Base-by-base conservation (phyloP, 2,797 vertebrate genomes). In the Hippopotamyrus pictus region DNA sequence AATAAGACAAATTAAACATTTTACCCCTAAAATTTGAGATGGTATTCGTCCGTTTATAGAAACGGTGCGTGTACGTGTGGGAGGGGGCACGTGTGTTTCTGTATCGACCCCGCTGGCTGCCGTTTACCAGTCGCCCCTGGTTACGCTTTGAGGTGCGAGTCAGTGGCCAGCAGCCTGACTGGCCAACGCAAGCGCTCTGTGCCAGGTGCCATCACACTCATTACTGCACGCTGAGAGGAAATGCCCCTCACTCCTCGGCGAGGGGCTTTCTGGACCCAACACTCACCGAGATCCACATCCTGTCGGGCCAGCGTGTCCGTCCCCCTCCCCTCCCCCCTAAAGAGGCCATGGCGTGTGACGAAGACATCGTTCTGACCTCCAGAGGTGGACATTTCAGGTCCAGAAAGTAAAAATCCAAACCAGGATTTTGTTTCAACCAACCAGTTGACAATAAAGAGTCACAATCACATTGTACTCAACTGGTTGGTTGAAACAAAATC, bases 201-300 rank as follows among this genome's bases (percentile, higher is more conserved):
- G 87, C 59, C 86, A 73, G 85, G 86, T 57, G 89, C 84, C 54
- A 91, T 92, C 91, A 89, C 92, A 91, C 91, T 94, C 90, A 91
- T 93, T 92, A 93, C 89, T 89, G 88, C 88, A 50, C 59, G 48
- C 89, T 59, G 62, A 17, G 19, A 88, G 87, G 87, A 91, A 90
- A 89, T 59, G 65, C 62, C 91, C 82, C 86, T 86, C 82, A 46
- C 29, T 82, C 88, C 84, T n/a, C 73, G 79, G 65, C 19, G 54
- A 69, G 50, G 14, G 44, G 48, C 46, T 90, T 85, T 50, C 54
- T 73, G 88, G 73, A 86, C 44, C 51, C 86, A 90, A 87, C 89
- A 54, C 88, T 90, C 86, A 79, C 88, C 65, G 90, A 91, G 92
- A 90, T 83, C 87, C 33, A 12, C 33, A 84, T 91, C 89, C 76